phyloP scores from a whole-genome alignment of 1,140 invertebrate species.

The Antheraea pernyi region DNA sequence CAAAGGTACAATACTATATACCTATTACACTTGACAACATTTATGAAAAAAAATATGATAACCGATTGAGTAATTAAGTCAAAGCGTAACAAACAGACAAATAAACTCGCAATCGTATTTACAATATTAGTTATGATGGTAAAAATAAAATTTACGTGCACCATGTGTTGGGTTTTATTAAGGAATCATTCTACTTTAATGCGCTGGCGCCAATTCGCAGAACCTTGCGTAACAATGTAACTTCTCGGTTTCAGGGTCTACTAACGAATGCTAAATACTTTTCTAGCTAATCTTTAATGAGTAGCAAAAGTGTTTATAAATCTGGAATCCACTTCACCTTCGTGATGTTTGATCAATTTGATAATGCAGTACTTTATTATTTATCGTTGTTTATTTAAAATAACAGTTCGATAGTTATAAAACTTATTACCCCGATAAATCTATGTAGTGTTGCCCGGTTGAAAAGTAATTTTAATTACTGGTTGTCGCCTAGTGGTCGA shows the following conservation, averaged over 20 bases:
- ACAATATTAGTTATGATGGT: background rate
- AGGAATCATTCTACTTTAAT: conserved; percentile 20
- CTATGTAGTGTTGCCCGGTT: too few species aligned
- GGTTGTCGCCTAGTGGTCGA: too few species aligned
- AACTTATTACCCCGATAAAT: too few species aligned
- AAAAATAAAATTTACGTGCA: conserved; percentile 19
- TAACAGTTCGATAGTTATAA: too few species aligned
- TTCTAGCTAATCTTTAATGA: background rate
- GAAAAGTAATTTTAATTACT: too few species aligned
- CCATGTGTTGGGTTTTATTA: conserved; percentile 15
- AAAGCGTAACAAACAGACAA: too few species aligned
- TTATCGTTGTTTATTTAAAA: background rate
- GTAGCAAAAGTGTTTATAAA: background rate
- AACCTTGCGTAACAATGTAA: conserved; percentile 5
- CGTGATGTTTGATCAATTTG: background rate
- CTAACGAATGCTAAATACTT: background rate
- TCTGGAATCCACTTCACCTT: background rate
- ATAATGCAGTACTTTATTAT: background rate
- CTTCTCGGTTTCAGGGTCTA: background rate
- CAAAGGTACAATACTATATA: too few species aligned
- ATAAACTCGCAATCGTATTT: too few species aligned
- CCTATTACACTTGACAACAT: too few species aligned
- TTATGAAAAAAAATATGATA: too few species aligned
- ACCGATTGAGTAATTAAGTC: too few species aligned
- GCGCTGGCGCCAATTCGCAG: conserved; percentile 13